Percentiles rank a stretch among this genome's conserved stretches.
phyloP scores from a whole-genome alignment of 2,113 vertebrate species.

The Notechis scutatus region DNA sequence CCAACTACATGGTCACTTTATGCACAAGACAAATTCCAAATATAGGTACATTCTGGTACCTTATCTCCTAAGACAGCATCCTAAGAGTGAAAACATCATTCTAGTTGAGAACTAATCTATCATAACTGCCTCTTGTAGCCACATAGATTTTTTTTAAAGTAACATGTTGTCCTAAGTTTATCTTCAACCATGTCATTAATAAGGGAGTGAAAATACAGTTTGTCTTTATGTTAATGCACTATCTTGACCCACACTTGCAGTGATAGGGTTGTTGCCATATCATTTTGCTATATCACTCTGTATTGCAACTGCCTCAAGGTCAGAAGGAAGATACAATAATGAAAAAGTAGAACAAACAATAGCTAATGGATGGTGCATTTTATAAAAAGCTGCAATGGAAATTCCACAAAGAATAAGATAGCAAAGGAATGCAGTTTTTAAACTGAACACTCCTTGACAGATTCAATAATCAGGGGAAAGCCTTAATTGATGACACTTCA shows the following conservation, averaged over 20 bases:
- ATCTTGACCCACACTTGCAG: constrained; percentile 48
- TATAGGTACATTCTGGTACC: background rate
- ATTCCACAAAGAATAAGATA: constrained; percentile 59
- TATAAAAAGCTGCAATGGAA: constrained; percentile 61
- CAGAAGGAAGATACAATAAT: constrained; percentile 56
- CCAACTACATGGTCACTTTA: background rate
- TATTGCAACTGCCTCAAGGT: constrained; percentile 63
- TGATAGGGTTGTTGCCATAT: constrained; percentile 41
- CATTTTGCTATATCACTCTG: constrained; percentile 31
- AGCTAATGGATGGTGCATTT: constrained; percentile 58
- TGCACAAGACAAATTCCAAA: background rate
- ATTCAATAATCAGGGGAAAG: constrained; percentile 80
- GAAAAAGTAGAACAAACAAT: constrained; percentile 65
- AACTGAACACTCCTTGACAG: constrained; percentile 70
- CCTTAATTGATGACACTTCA: constrained; percentile 82
- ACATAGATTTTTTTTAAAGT: constrained; percentile 35
- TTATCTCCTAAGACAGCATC: constrained; percentile 7
- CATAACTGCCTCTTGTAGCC: constrained; percentile 2
- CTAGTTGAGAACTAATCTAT: constrained; percentile 38
- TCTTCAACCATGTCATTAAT: constrained; percentile 59
- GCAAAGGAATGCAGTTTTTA: constrained; percentile 69
- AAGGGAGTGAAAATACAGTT: constrained; percentile 55
- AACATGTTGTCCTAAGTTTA: constrained; percentile 51
- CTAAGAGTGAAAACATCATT: constrained; percentile 32
- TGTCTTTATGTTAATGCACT: constrained; percentile 54